Evolutionary conservation across 2,113 vertebrate genomes (phyloP), one percentile per base, ranked within the genome.

Genomic region (Bagarius yarrelli): DNA sequence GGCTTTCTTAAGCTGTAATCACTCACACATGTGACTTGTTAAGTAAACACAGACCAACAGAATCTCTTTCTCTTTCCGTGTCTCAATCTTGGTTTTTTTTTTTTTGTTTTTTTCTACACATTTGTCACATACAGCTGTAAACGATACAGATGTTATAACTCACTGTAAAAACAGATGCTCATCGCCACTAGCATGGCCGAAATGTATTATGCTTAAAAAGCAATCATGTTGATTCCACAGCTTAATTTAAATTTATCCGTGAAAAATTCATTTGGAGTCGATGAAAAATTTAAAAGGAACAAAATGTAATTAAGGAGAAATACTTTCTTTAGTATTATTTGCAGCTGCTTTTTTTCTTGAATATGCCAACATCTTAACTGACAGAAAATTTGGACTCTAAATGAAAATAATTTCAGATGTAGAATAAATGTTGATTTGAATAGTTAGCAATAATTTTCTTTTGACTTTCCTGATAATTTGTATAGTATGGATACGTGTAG

Each of bases 1-100:
- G 89, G 55, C 56, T 13, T 57, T 86, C 83, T 70, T 78, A 66
- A 81, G 86, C 60, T 67, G 56, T 88, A 88, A 90, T 88, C 70
- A 83, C 80, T 87, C 81, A 83, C 89, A 90, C 85, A 86, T 89
- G 87, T 81, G 80, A 74, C 80, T 81, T 83, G 85, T 85, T 88
- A 83, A 50, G 76, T 80, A n/a, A 4, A 56, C 53, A 81, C 81
- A 73, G 79, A 50, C 87, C 83, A 81, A 64, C 52, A 12, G 25
- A 14, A 53, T 52, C 30, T 59, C 40, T 61, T 64, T 76, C 53
- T 69, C 74, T 67, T 52, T 67, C 52, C 83, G 78, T 79, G 83
- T 83, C 81, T 81, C 84, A 61, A 56, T 57, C 83, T 60, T 69
- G 64, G 53, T 80, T 72, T 82, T 14, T 40, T 21, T 75, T 19